Evolutionary conservation across 2,888 invertebrate genomes (phyloP), one percentile per base, ranked within the genome.

Genomic region (Morpho achilles): DNA sequence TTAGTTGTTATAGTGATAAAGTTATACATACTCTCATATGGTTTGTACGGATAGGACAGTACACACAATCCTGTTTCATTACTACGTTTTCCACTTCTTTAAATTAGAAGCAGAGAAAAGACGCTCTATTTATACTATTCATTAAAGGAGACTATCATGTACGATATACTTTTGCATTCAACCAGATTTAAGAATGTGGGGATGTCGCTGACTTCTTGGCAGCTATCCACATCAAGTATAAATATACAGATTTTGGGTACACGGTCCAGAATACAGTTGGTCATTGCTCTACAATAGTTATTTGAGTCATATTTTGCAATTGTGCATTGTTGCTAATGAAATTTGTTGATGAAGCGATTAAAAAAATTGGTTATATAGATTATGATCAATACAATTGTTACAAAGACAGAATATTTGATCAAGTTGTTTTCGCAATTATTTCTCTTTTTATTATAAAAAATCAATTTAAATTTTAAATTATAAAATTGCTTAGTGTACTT

Each of bases 151-250:
- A 61, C 59, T 56, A 58, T 62, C 66, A 66, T 67, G 68, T 58
- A 60, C 59, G 56, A 57, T 56, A 60, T 61, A 65, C 46, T 9
- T 62, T 59, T 74, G 71, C 74, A 77, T 82, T 82, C 75, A 76
- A 76, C 67, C 72, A 73, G 69, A 76, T 79, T 79, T 78, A 73
- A 82, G 75, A 80, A 80, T 79, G 77, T 74, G 68, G 76, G 79
- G 71, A 84, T 86, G 87, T 87, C 84, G 82, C 77, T 83, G 84
- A 84, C 85, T 83, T 84, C 78, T 88, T 90, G 89, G 89, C 89
- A 87, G 68, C 68, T 75, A 72, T 87, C 89, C 89, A 87, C 75
- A 62, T 74, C 70, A 78, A 78, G 78, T 86, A 86, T 89, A 88
- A 85, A 87, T 89, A 85, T 78, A 84, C 80, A 71, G 81, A 84